Evolutionary conservation across 2,888 invertebrate genomes (phyloP).

Genomic region (Notodonta dromedarius): DNA sequence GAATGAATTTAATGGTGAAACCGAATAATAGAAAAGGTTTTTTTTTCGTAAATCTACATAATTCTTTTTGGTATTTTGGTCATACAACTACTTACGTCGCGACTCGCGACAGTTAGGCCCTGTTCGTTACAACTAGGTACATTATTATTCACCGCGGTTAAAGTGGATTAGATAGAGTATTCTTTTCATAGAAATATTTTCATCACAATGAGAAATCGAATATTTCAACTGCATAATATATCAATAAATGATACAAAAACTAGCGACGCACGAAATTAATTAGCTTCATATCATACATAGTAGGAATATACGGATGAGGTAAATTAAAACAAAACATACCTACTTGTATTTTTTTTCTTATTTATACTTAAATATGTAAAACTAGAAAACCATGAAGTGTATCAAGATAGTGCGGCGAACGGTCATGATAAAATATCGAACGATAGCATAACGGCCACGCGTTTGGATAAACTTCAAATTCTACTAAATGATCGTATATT

Average conservation of each 20-base stretch:
- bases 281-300: slow-evolving; percentile 54
- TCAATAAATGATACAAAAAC: slow-evolving; percentile 62
- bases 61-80: slow-evolving; percentile 60
- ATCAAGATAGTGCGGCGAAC: slow-evolving; percentile 65
- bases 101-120: slow-evolving; percentile 73
- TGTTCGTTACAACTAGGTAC: slow-evolving; percentile 30
- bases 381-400: slow-evolving; percentile 56
- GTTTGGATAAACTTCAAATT: slow-evolving; percentile 62
- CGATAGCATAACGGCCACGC: slow-evolving; percentile 57
- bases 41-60: slow-evolving; percentile 60
- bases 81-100: slow-evolving; percentile 56
- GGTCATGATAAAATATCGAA: slow-evolving; percentile 54
- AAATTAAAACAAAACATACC: slow-evolving; percentile 55
- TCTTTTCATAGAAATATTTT: slow-evolving; percentile 38
- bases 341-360: slow-evolving; percentile 52
- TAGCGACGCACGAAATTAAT: slow-evolving; percentile 54
- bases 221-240: slow-evolving; percentile 46
- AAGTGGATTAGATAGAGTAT: slow-evolving; percentile 35
- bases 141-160: slow-evolving; percentile 34
- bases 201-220: slow-evolving; percentile 46
- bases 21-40: slow-evolving; percentile 48
- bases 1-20: slow-evolving; percentile 31
- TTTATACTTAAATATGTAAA: slow-evolving; percentile 54
- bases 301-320: slow-evolving; percentile 76
- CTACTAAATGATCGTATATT: slow-evolving; percentile 65